Base-by-base conservation (phyloP, 2,888 invertebrate genomes). In the Amblyteles armatorius region DNA sequence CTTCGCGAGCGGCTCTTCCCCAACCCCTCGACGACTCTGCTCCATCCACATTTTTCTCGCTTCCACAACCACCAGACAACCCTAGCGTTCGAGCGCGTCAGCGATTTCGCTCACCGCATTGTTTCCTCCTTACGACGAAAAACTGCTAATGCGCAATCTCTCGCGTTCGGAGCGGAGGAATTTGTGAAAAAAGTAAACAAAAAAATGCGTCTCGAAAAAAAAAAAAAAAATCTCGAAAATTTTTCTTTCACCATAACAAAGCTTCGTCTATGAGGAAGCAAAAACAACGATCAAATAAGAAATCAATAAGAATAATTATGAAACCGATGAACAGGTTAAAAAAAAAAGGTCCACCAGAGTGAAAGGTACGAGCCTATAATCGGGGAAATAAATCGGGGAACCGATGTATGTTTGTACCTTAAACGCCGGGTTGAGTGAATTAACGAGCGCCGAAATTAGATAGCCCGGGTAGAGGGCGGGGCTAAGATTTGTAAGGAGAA, bases 371-470 rank as follows among this genome's bases (percentile, higher is more conserved):
- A 33, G 57, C 3, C 13, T 57, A 48, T 33, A 50, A 22, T 33
- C 33, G n/a, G 19, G 2, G n/a, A 26, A 76, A 52, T n/a, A 65
- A 76, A 50, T 63, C 74, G 50, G 65, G 33, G 33, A 65, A 60
- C 22, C 44, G n/a, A 57, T 65, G 50, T 76, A 76, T 65, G 16
- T 5, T 50, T 65, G 63, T 40, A 29, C 50, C 67, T 65, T 77
- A 63, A 71, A 48, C 36, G 69, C 68, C 67, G 52, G 60, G 40
- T 72, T 65, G 82, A 77, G 72, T 82, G 63, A 82, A 82, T 82
- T 79, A 79, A 79, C 79, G 79, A 79, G 79, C 52, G 33, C 16
- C 67, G 76, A 77, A 77, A 82, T 82, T 82, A 82, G 63, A 77
- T 67, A 82, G 69, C 71, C 40, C 22, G 7, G 67, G 67, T 36